phyloP scores from a whole-genome alignment of 2,888 invertebrate species.

The Entomobrya proxima region DNA sequence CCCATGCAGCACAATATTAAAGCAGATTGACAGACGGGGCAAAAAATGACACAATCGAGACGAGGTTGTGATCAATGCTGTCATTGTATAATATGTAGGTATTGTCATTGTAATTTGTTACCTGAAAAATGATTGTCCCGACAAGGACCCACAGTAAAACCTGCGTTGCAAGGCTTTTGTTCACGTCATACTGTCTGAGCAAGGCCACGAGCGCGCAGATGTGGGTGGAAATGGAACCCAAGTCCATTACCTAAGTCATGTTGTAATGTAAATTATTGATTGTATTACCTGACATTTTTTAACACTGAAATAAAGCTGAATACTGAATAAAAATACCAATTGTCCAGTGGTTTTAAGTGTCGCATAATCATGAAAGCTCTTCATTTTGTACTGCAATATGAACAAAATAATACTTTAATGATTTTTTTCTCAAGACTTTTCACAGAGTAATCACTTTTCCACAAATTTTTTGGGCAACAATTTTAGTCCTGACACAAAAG shows the following conservation, averaged over 20 bases:
- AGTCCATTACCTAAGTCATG: too few species aligned
- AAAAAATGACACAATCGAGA: not conserved
- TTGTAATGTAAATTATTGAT: too few species aligned
- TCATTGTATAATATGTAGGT: not conserved
- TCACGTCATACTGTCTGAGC: conserved; percentile 51
- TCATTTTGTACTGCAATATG: too few species aligned
- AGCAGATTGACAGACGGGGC: not conserved
- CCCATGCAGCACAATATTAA: not conserved
- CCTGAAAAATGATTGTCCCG: conserved; percentile 69
- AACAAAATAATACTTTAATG: too few species aligned
- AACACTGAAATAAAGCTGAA: too few species aligned
- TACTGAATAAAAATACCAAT: too few species aligned
- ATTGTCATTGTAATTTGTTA: not conserved
- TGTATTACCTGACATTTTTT: too few species aligned
- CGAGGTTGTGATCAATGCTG: not conserved
- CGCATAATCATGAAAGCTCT: conserved; percentile 69
- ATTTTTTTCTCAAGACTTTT: too few species aligned
- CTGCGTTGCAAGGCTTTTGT: conserved; percentile 55
- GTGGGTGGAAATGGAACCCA: conserved; percentile 69
- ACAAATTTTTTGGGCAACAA: too few species aligned
- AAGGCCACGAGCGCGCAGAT: conserved; percentile 66
- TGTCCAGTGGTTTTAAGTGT: conserved; percentile 69
- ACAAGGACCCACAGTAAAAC: conserved; percentile 68
- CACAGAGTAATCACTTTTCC: too few species aligned
- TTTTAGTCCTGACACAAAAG: too few species aligned